Evolutionary conservation across 2,888 invertebrate species (phyloP).

Genomic region (Thysanoteuthis rhombus): DNA sequence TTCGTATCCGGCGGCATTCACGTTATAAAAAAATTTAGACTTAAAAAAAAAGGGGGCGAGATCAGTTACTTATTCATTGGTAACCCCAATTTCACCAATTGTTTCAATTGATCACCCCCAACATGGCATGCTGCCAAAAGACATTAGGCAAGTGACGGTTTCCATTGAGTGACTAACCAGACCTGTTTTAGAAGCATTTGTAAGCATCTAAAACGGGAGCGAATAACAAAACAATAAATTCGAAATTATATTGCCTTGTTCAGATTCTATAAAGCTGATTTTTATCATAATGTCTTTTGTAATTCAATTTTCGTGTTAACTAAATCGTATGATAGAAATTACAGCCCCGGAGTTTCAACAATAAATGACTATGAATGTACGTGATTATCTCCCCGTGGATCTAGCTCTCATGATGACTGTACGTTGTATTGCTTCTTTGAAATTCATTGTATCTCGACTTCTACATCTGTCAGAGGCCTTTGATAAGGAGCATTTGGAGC

Average conservation of each 20-base stretch:
- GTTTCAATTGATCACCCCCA: too few relatives aligned
- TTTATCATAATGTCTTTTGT: neutral
- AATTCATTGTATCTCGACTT: too few relatives aligned
- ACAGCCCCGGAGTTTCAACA: neutral
- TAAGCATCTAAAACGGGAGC: neutral
- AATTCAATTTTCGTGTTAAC: neutral
- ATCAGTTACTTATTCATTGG: too few relatives aligned
- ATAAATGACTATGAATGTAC: neutral
- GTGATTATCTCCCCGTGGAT: neutral
- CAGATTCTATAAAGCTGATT: neutral
- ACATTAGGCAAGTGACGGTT: too few relatives aligned
- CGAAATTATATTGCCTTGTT: neutral
- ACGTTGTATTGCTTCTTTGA: neutral
- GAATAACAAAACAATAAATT: neutral
- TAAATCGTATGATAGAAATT: neutral
- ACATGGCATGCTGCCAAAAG: too few relatives aligned
- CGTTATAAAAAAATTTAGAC: too few relatives aligned
- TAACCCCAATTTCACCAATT: too few relatives aligned
- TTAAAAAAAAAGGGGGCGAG: too few relatives aligned
- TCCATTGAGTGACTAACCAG: too few relatives aligned
- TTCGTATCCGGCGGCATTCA: too few relatives aligned
- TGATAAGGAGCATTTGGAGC: too few relatives aligned
- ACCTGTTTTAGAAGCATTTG: neutral
- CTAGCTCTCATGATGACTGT: neutral
- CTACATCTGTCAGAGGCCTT: too few relatives aligned